Evolutionary conservation across 2,888 invertebrate species (phyloP), one percentile per base, ranked within the genome.

Genomic region (Dimorphilus gyrociliatus): DNA sequence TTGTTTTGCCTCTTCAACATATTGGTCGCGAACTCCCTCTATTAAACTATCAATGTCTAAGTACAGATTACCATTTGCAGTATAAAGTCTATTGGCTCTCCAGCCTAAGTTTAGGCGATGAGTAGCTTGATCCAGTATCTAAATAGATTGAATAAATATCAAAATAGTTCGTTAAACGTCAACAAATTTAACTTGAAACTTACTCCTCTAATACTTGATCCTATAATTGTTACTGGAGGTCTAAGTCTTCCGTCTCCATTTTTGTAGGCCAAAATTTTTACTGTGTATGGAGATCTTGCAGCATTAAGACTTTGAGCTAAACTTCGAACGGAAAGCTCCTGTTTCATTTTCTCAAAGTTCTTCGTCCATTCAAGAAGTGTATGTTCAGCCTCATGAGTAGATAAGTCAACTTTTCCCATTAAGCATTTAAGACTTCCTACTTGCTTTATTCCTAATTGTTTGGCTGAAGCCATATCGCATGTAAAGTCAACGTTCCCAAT

Each of bases 391-490:
- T 60, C 61, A 29, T 48, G 46, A 7, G 52, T 50, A 0, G 59
- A 55, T 32, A 60, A 42, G 36, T 59, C 58, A 14, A 60, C 58
- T 36, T 60, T 61, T n/a, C 55, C 56, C 40, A 58, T 59, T 27
- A 61, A 40, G 19, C 55, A 51, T 29, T 50, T 47, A 45, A 60
- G 59, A 39, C 57, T 55, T 23, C 60, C 61, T 16, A 48, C 44
- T 35, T 53, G 52, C 34, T 48, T 47, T 29, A 58, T 39, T 29
- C 36, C 41, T n/a, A 34, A 36, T 8, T 36, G 36, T 30, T 38
- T 42, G 3, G 46, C 47, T 47, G 38, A 12, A 40, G 59, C 60
- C 53, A 60, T 55, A 28, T 53, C 51, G 44, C 60, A 60, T 27
- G 51, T 44, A 39, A 60, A 61, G 27, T 48, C 47, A 12, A 42